phyloP scores from a whole-genome alignment of 1,140 invertebrate species.

The Venturia canescens region DNA sequence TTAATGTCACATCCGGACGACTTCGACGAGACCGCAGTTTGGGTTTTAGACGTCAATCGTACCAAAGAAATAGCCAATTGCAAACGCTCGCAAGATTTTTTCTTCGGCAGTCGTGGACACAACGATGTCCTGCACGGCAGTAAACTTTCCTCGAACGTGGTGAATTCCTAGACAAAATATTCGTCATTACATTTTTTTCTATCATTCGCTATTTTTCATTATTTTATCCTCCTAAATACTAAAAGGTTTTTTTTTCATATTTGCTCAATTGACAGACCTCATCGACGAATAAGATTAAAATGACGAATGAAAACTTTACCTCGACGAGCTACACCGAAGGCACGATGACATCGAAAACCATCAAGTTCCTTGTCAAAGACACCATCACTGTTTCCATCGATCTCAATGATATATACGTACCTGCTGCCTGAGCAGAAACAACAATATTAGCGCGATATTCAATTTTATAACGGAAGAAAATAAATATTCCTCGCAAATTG shows the following conservation, averaged over 20 bases:
- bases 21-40: slow-evolving; percentile 18
- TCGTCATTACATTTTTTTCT: not conserved
- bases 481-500: not conserved
- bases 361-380: slow-evolving; percentile 29
- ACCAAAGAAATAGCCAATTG: slow-evolving; percentile 21
- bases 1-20: slow-evolving; percentile 37
- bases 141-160: slow-evolving; percentile 30
- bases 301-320: slow-evolving; percentile 60
- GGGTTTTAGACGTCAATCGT: slow-evolving; percentile 24
- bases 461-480: not conserved
- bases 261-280: slow-evolving; percentile 55
- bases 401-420: slow-evolving; percentile 9
- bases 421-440: not conserved
- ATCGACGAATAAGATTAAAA: slow-evolving; percentile 55
- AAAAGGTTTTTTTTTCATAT: no score
- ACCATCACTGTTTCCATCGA: slow-evolving; percentile 18
- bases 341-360: slow-evolving; percentile 45
- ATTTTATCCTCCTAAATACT: no score
- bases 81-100: slow-evolving; percentile 42
- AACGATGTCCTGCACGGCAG: slow-evolving; percentile 38
- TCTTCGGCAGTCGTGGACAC: slow-evolving; percentile 30
- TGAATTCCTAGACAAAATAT: not conserved
- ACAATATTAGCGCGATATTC: not conserved
- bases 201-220: no score
- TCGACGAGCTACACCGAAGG: slow-evolving; percentile 61